phyloP scores from a whole-genome alignment of 2,888 invertebrate genomes.

The Agriotes lineatus region DNA sequence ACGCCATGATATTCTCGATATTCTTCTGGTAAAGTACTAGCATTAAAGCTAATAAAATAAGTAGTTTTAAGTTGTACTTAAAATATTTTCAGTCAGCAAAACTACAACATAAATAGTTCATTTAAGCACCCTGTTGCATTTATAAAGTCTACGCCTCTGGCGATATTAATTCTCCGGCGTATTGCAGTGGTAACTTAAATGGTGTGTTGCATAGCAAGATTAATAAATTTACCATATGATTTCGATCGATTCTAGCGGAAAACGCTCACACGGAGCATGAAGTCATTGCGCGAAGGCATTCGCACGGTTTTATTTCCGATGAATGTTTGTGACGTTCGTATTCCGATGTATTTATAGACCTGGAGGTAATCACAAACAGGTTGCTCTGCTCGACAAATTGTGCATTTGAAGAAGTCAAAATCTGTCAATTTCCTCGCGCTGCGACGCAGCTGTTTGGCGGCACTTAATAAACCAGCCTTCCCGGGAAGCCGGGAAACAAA shows the following conservation, averaged over 20 bases:
- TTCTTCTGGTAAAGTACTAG: no score
- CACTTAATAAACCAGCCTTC: background rate
- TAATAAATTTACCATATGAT: slow-evolving; percentile 22
- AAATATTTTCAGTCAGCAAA: no score
- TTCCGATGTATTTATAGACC: slow-evolving; percentile 23
- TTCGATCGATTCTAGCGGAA: slow-evolving; percentile 19
- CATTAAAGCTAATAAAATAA: no score
- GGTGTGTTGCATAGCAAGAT: slow-evolving; percentile 5
- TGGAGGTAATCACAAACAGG: slow-evolving; percentile 25
- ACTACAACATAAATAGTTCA: no score
- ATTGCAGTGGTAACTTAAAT: background rate
- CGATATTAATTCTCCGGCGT: background rate
- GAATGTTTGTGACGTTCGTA: slow-evolving; percentile 28
- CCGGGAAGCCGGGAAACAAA: background rate
- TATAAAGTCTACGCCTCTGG: background rate
- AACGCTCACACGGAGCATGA: slow-evolving; percentile 17
- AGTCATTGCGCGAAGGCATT: slow-evolving; percentile 19
- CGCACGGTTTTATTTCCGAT: slow-evolving; percentile 24
- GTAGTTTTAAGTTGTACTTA: no score
- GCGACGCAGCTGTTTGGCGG: background rate
- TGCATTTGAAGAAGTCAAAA: slow-evolving; percentile 13
- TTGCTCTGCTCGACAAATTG: slow-evolving; percentile 26
- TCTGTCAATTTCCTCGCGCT: background rate
- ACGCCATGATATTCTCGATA: no score
- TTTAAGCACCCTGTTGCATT: no score